Conservation (phyloP, 2,797 vertebrate genomes). For the Crax fasciolata region DNA sequence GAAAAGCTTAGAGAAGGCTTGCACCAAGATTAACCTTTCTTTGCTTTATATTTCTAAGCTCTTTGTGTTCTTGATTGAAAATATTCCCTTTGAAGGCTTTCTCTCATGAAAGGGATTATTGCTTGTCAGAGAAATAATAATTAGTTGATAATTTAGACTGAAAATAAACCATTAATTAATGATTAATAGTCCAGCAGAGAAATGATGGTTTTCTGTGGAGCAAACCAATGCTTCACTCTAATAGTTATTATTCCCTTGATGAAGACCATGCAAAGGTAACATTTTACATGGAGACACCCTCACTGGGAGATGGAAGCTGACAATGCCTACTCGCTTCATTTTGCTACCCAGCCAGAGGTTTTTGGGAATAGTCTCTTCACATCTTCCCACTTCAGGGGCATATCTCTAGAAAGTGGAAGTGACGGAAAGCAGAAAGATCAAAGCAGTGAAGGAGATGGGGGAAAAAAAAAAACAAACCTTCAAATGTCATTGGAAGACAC, state of each 20-base stretch:
- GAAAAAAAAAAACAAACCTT: not conserved
- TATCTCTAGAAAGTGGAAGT: not conserved
- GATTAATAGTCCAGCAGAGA: not conserved
- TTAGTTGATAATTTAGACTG: slow-evolving; percentile 38
- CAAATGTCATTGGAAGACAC: not conserved
- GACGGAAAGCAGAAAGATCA: not conserved
- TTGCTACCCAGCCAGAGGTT: not conserved
- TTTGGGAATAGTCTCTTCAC: not conserved
- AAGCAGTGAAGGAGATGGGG: not conserved
- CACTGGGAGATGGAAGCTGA: not conserved
- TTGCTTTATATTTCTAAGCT: slow-evolving; percentile 15
- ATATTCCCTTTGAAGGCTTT: slow-evolving; percentile 51
- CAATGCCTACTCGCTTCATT: not conserved
- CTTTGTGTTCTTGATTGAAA: slow-evolving; percentile 44
- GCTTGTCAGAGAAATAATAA: slow-evolving; percentile 52
- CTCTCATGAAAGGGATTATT: slow-evolving; percentile 17
- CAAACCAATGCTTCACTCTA: not conserved
- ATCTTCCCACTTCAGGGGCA: not conserved
- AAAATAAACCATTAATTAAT: slow-evolving; percentile 14
- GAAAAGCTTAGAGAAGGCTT: not conserved
- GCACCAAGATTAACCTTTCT: slow-evolving; percentile 36
- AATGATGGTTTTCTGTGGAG: not conserved
- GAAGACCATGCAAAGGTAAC: not conserved
- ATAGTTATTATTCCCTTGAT: not conserved
- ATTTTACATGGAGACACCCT: not conserved